These are phyloP conservation scores for Aphelinus atriplicis DNA, from an alignment of 1,140 invertebrate species.

Conservation along the genomic window DNA sequence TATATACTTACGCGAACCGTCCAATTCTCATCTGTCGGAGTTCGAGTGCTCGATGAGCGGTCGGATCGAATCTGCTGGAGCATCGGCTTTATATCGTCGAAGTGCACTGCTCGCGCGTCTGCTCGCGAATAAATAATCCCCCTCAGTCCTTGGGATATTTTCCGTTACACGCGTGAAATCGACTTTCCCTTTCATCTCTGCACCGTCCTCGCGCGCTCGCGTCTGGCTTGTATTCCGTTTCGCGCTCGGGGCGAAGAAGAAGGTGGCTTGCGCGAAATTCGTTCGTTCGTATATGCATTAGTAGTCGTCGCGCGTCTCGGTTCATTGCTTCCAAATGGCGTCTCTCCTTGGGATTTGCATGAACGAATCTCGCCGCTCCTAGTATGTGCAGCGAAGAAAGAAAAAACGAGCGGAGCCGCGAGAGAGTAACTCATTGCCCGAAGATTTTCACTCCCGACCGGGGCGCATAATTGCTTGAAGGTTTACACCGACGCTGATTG, in stretches of 20 bases:
- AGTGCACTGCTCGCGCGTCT: no score
- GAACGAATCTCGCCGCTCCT: slow-evolving; percentile 23
- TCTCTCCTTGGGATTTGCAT: slow-evolving; percentile 23
- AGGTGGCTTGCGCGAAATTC: slow-evolving; percentile 22
- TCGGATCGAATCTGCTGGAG: no score
- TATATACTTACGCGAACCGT: no score
- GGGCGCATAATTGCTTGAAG: no score
- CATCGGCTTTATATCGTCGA: no score
- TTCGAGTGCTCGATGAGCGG: no score
- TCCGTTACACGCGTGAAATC: slow-evolving; percentile 3
- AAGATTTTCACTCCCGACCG: no score
- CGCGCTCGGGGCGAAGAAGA: neutral
- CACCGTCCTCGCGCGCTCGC: neutral
- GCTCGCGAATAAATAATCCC: slow-evolving; percentile 8
- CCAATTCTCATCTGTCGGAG: no score
- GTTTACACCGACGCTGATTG: no score
- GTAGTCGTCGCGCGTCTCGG: slow-evolving; percentile 12
- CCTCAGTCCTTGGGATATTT: slow-evolving; percentile 8
- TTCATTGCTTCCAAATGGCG: slow-evolving; percentile 11
- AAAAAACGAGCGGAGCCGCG: no score
- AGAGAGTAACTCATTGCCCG: no score
- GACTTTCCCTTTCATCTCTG: neutral
- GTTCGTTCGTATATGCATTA: neutral
- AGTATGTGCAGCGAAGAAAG: no score
- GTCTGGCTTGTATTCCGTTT: neutral